phyloP scores from a whole-genome alignment of 2,888 invertebrate species.

The Thumatha senex region DNA sequence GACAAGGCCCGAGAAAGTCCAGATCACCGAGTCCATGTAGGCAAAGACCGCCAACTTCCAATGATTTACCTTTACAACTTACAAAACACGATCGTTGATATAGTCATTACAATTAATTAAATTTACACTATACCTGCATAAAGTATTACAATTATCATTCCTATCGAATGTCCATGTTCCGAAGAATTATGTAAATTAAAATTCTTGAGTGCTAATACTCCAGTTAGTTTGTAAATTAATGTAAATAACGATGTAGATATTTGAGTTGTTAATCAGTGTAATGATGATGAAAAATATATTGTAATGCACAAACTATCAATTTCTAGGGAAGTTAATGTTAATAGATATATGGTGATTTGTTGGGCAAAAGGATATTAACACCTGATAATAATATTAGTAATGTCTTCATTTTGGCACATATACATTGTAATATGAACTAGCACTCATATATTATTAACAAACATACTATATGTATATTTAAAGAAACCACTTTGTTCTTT shows the following conservation, averaged over 20 bases:
- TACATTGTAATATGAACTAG: neutral
- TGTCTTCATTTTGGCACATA: too few relatives aligned
- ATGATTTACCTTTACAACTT: slow-evolving; percentile 86
- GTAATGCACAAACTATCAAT: slow-evolving; percentile 64
- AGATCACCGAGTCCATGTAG: slow-evolving; percentile 76
- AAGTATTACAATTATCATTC: slow-evolving; percentile 64
- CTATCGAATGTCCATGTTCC: slow-evolving; percentile 65
- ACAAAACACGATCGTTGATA: slow-evolving; percentile 88
- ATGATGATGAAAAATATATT: slow-evolving; percentile 52
- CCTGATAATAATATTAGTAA: slow-evolving; percentile 3
- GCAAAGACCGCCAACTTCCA: slow-evolving; percentile 48
- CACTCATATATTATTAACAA: too few relatives aligned
- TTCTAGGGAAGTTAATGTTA: slow-evolving; percentile 27
- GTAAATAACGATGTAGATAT: slow-evolving; percentile 69
- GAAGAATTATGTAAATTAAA: slow-evolving; percentile 67
- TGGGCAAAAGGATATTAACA: slow-evolving; percentile 7
- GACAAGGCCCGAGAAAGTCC: slow-evolving; percentile 71
- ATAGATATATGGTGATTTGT: slow-evolving; percentile 18
- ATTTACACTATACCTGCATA: slow-evolving; percentile 53
- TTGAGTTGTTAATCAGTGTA: slow-evolving; percentile 65
- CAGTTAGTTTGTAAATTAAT: slow-evolving; percentile 69
- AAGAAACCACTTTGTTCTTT: too few relatives aligned
- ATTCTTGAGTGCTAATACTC: slow-evolving; percentile 65
- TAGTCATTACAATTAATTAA: slow-evolving; percentile 52
- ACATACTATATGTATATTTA: too few relatives aligned